phyloP scores from a whole-genome alignment of 2,888 invertebrate genomes.

The Orchesellides sinensis region DNA sequence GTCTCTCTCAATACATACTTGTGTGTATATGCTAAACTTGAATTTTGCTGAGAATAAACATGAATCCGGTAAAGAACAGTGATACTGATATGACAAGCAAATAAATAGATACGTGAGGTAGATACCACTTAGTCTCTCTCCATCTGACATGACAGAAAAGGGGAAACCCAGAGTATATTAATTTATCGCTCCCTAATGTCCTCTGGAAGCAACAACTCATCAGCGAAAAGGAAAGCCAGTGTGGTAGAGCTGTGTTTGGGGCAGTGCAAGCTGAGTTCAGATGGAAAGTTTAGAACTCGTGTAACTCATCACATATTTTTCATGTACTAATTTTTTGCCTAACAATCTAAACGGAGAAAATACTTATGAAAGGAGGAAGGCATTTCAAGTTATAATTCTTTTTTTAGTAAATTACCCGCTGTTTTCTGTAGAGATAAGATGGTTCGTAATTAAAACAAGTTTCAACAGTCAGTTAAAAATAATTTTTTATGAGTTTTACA shows the following conservation, averaged over 20 bases:
- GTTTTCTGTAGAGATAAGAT: too few species aligned
- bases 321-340: too few species aligned
- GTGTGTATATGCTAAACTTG: too few species aligned
- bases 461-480: conserved; percentile 52
- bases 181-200: conserved; percentile 71
- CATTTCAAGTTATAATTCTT: too few species aligned
- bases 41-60: conserved; percentile 47
- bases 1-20: conserved; percentile 37
- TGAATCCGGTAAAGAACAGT: background rate
- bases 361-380: too few species aligned
- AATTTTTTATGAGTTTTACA: conserved; percentile 38
- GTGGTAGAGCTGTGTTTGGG: too few species aligned
- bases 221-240: conserved; percentile 11
- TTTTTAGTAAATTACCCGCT: too few species aligned
- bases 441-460: conserved; percentile 51
- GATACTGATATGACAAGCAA: background rate
- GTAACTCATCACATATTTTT: too few species aligned
- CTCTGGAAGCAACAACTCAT: conserved; percentile 65
- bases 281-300: too few species aligned
- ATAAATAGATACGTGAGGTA: conserved; percentile 49
- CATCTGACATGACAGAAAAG: conserved; percentile 58
- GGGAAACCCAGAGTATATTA: conserved; percentile 63
- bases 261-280: too few species aligned
- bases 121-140: conserved; percentile 45
- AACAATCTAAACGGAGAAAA: too few species aligned